These are phyloP conservation scores for Hyla sarda DNA, from an alignment of 2,113 vertebrate genomes.

Conservation along the genomic window DNA sequence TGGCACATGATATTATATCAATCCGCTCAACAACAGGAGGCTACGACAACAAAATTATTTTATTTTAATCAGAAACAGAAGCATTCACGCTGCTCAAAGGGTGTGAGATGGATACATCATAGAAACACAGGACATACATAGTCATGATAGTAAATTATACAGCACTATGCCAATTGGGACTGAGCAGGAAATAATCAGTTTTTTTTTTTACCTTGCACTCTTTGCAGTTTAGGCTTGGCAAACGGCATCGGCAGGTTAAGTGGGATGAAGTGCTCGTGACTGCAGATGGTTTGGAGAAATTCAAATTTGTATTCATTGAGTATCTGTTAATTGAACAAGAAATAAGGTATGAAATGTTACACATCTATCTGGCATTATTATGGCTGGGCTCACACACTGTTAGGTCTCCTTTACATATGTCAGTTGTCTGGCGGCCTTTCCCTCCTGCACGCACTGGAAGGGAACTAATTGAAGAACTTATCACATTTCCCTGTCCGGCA, in stretches of 20 bases:
- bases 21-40: neutral
- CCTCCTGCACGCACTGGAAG: too few species aligned
- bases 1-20: too few species aligned
- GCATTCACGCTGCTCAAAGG: neutral
- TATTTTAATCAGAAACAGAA: neutral
- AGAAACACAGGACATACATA: neutral
- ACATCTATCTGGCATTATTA: neutral
- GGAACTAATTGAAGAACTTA: too few species aligned
- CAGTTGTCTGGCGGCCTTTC: too few species aligned
- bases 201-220: conserved; percentile 84
- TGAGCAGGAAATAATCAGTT: neutral
- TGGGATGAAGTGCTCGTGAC: conserved; percentile 96
- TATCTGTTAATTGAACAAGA: conserved; percentile 72
- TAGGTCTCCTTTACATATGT: too few species aligned
- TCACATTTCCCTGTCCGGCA: too few species aligned
- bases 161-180: neutral
- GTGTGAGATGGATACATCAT: neutral
- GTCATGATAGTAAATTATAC: neutral
- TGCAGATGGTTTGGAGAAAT: conserved; percentile 91
- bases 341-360: neutral
- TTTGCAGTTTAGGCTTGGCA: conserved; percentile 88
- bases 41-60: neutral
- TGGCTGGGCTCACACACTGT: too few species aligned
- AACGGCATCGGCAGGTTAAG: conserved; percentile 96
- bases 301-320: conserved; percentile 95